Evolutionary conservation across 2,113 vertebrate genomes (phyloP).

Genomic region (Saiga tatarica): DNA sequence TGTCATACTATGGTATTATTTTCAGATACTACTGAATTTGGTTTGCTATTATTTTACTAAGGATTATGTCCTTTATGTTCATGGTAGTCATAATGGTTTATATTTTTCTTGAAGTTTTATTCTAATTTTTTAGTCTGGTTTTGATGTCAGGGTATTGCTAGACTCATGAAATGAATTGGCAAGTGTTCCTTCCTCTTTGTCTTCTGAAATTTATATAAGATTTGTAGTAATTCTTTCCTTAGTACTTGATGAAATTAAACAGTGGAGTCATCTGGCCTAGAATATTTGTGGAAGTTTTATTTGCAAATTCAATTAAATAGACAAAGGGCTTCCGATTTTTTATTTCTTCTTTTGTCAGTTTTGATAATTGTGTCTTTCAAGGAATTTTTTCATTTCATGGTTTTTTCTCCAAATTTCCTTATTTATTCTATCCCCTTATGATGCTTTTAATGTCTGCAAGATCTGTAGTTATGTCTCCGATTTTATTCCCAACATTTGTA

Average conservation of each 20-base stretch:
- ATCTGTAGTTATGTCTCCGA: background rate
- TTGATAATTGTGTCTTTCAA: background rate
- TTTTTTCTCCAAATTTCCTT: background rate
- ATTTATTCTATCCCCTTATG: background rate
- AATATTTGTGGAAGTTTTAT: background rate
- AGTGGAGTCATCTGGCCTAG: background rate
- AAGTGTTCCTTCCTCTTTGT: background rate
- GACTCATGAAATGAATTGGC: background rate
- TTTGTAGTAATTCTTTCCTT: background rate
- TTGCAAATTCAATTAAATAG: background rate
- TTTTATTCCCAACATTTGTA: background rate
- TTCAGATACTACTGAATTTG: background rate
- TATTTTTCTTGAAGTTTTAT: conserved; percentile 7
- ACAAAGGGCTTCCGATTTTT: background rate
- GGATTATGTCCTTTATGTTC: background rate
- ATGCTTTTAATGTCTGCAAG: background rate
- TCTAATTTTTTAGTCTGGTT: background rate
- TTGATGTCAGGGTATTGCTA: background rate
- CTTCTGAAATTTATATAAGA: background rate
- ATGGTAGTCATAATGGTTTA: background rate
- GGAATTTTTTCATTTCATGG: background rate
- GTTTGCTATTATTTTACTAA: conserved; percentile 18
- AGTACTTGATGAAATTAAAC: background rate
- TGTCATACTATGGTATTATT: background rate
- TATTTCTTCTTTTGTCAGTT: background rate